phyloP scores from a whole-genome alignment of 2,888 invertebrate genomes.

The Pseudococcus longispinus region DNA sequence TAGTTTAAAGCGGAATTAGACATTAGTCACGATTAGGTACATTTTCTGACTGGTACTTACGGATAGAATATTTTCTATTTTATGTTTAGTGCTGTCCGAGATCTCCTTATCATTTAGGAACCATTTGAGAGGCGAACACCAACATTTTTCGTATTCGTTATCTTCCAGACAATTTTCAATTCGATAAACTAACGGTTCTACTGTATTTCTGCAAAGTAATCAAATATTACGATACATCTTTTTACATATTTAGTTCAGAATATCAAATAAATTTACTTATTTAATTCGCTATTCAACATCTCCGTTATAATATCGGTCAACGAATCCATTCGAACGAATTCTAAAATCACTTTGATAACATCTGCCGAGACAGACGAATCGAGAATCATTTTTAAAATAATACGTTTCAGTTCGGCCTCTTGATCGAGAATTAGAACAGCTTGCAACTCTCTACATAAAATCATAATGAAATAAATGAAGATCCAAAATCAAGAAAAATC shows the following conservation, averaged over 20 bases:
- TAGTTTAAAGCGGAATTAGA: too few species aligned
- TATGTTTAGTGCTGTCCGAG: not conserved
- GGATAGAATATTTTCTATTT: slow-evolving; percentile 44
- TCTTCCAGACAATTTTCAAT: slow-evolving; percentile 52
- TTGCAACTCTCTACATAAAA: slow-evolving; percentile 42
- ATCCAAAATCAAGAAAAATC: not conserved
- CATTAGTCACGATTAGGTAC: not conserved
- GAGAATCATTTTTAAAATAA: slow-evolving; percentile 27
- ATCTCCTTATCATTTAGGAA: slow-evolving; percentile 15
- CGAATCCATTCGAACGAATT: slow-evolving; percentile 44
- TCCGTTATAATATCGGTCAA: slow-evolving; percentile 48
- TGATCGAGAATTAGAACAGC: not conserved
- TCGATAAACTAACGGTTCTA: slow-evolving; percentile 2
- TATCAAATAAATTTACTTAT: not conserved
- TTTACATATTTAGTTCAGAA: not conserved
- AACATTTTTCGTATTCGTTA: slow-evolving; percentile 52
- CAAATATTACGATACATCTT: too few species aligned
- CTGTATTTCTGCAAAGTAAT: not conserved
- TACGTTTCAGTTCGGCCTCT: not conserved
- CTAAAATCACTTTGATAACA: slow-evolving; percentile 33
- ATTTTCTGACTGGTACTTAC: slow-evolving; percentile 14
- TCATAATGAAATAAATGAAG: not conserved
- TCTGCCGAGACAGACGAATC: slow-evolving; percentile 35
- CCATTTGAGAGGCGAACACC: slow-evolving; percentile 36
- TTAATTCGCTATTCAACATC: slow-evolving; percentile 39